Conservation (phyloP, 2,888 invertebrate species). For the Ceriagrion tenellum region DNA sequence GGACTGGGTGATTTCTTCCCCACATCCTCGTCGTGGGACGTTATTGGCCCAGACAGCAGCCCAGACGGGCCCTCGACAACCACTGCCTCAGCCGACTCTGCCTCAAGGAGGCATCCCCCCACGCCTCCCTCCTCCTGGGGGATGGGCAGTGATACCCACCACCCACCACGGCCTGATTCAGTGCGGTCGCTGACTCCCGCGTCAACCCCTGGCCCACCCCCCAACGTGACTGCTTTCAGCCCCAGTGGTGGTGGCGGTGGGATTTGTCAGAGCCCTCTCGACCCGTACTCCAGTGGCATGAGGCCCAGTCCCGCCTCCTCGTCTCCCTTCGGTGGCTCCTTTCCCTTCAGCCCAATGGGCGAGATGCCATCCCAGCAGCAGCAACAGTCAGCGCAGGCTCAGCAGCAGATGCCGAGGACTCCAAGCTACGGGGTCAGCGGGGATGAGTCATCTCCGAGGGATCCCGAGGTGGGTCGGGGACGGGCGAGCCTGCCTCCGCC, state of each 20-base stretch:
- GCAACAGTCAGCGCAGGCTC: slow-evolving; percentile 68
- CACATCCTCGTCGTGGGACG: slow-evolving; percentile 82
- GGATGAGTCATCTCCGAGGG: slow-evolving; percentile 48
- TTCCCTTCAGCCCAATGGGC: slow-evolving; percentile 60
- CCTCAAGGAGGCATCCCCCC: slow-evolving; percentile 27
- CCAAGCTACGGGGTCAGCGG: slow-evolving; percentile 73
- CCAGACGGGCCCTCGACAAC: slow-evolving; percentile 74
- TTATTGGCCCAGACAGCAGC: slow-evolving; percentile 71
- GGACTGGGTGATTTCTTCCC: slow-evolving; percentile 80
- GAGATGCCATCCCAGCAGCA: slow-evolving; percentile 32
- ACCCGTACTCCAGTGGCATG: slow-evolving; percentile 77
- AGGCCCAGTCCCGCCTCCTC: slow-evolving; percentile 79
- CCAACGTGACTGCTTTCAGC: slow-evolving; percentile 79
- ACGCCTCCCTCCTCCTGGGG: slow-evolving; percentile 71
- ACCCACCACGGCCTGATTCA: slow-evolving; percentile 81
- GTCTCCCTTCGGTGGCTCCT: slow-evolving; percentile 29
- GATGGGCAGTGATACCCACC: slow-evolving; percentile 71
- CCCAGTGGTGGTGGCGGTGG: slow-evolving; percentile 75
- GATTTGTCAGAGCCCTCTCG: slow-evolving; percentile 76
- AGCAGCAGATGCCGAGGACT: slow-evolving; percentile 57
- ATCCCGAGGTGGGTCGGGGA: not conserved
- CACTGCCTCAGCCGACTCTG: slow-evolving; percentile 70
- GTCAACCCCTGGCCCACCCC: slow-evolving; percentile 83
- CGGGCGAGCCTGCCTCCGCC: not conserved
- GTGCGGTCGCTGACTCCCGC: slow-evolving; percentile 80